Base-by-base conservation (phyloP, 2,888 invertebrate genomes). In the Teleiodes luculella region DNA sequence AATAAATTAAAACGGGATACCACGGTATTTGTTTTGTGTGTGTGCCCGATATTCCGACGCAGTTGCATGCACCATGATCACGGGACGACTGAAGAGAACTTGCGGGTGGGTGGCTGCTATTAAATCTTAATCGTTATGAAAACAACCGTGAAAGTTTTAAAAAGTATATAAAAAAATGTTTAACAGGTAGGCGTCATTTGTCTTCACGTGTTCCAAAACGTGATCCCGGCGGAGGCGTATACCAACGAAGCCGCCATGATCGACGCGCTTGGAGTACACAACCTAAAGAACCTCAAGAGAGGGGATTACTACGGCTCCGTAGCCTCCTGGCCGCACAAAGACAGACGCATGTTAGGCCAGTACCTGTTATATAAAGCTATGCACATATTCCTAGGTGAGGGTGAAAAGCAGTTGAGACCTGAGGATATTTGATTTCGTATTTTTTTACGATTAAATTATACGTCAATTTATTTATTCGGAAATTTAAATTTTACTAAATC, bases 171-270 rank as follows among this genome's bases (percentile, higher is more conserved):
- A n/a, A n/a, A n/a, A n/a, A n/a, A n/a, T n/a, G n/a, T n/a, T n/a
- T n/a, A n/a, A n/a, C n/a, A 94, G 53, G 87, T 92, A 11, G 98
- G 98, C 0, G 97, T 99, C 0, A 93, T 98, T 0, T 97, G 97
- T 55, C 86, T 98, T 1, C 96, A 97, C 67, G 92, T 97, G 43
- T 98, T 97, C 76, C 97, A 97, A 68, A 97, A 97, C 78, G 93
- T 95, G 1, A 94, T 96, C 48, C 95, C 97, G 0, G 95, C 94
- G 0, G 99, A 99, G 78, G 98, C 99, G 0, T 96, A 95, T 64
- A 97, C 97, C 0, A 90, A 98, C 59, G 99, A 99, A 80, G 98
- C 98, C 0, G 93, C 96, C 8, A 98, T 99, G 92, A 97, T 99
- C 13, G 96, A 96, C 66, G 96, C 97, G 0, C 78, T 99, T 6